Base-by-base conservation (phyloP, 2,888 invertebrate species). In the Sphaerophoria rueppellii region DNA sequence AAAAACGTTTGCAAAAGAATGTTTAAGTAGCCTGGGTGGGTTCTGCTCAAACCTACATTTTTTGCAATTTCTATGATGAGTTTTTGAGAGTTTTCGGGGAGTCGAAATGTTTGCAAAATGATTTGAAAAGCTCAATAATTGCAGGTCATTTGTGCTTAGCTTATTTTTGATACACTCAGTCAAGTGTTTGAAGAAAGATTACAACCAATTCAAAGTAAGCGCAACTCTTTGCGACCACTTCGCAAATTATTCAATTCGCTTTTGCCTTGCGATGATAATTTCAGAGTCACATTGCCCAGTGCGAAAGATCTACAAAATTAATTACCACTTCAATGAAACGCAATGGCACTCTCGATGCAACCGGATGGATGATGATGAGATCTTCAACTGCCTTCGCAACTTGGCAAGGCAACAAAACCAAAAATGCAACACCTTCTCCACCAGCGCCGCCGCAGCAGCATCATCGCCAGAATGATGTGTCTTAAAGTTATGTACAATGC, bases 321-420 rank as follows among this genome's bases (percentile, higher is more conserved):
- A 86, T 86, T 86, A 86, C 86, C 82, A 78, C 86, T 76, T 86
- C 82, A 82, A 80, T 86, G 81, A 82, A 81, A 86, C 82, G 70
- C 82, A 86, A 82, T 86, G 80, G 82, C 78, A 82, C 77, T 78
- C 82, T 73, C 63, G 81, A 85, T 85, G 81, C 63, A 77, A 85
- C 86, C 86, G 82, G 82, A 86, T 82, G 82, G 86, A 81, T 86
- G 81, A 81, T 85, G 85, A 85, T 85, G 81, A 81, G 76, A 80
- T 80, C 76, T 77, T 76, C 80, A 80, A 69, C 57, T 70, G 43
- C 57, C 67, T 58, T 50, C n/a, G 43, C 24, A 69, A 40, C 6
- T 7, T 40, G 9, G 4, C 11, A 50, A 46, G 16, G 9, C 46
- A 63, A 74, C 43, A 52, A 37, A 74, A 63, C 57, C 24, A 58